These are phyloP conservation scores for Onthophagus sagittarius DNA, from an alignment of 2,888 invertebrate genomes.

Conservation along the genomic window DNA sequence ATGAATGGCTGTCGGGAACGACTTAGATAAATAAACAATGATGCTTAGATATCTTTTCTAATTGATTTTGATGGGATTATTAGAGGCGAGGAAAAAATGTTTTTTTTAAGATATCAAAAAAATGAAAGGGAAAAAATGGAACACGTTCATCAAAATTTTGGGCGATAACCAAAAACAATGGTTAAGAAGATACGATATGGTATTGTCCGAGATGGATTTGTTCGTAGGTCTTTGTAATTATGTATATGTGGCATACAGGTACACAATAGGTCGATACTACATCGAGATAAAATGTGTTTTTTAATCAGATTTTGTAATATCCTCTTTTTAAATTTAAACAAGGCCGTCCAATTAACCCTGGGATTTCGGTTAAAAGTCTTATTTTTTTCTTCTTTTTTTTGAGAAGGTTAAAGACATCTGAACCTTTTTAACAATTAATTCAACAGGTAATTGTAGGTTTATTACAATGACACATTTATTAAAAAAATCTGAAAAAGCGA, in stretches of 20 bases:
- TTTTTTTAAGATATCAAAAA: background rate
- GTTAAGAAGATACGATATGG: background rate
- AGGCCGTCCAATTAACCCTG: background rate
- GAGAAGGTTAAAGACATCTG: background rate
- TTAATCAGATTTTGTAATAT: background rate
- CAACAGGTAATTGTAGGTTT: too few species aligned
- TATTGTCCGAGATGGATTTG: background rate
- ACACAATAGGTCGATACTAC: background rate
- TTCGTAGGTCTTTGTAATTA: background rate
- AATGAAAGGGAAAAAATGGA: background rate
- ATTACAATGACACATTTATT: too few species aligned
- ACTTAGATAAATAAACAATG: background rate
- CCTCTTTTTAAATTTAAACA: background rate
- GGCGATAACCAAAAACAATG: background rate
- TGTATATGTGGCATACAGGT: background rate
- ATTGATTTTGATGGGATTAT: background rate
- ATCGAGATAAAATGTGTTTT: background rate
- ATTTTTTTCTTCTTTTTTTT: too few species aligned
- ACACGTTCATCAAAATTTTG: background rate
- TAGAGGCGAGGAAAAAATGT: background rate
- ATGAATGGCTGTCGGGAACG: background rate
- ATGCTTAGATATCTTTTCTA: background rate
- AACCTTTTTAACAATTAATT: too few species aligned
- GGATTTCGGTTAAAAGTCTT: background rate
- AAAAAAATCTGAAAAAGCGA: too few species aligned